Conservation (phyloP, 2,797 vertebrate species). For the Philypnodon macrostomus region DNA sequence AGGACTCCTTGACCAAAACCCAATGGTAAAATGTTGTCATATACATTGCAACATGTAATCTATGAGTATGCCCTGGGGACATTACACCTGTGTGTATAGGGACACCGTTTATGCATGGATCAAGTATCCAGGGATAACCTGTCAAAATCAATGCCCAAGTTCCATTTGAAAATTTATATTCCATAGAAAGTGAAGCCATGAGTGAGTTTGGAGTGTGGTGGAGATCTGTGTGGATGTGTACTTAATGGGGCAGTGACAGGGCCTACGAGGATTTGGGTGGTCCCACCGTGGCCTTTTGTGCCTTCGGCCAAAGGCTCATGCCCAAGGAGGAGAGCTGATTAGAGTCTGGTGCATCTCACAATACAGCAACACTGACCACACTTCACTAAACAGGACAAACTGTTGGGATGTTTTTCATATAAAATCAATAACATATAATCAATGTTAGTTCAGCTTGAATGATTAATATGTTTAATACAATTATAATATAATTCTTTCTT, state of each 20-base stretch:
- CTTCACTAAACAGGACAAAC: neutral
- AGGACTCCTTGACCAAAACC: too few species aligned
- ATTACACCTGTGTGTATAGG: conserved; percentile 5
- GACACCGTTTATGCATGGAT: conserved; percentile 6
- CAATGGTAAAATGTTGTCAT: neutral
- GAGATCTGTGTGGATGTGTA: conserved; percentile 16
- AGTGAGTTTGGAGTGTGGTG: conserved; percentile 9
- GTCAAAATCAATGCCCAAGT: conserved; percentile 10
- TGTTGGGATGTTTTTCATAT: neutral
- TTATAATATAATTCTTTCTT: neutral
- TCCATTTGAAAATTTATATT: conserved; percentile 12
- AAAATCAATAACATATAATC: neutral
- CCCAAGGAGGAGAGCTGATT: conserved; percentile 78
- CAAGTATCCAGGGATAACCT: conserved; percentile 2
- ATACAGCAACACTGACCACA: conserved; percentile 37
- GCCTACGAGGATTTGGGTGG: conserved; percentile 61
- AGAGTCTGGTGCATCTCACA: conserved; percentile 52
- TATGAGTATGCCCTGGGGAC: conserved; percentile 2
- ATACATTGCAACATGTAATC: neutral
- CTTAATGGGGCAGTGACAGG: conserved; percentile 55
- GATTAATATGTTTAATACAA: too few species aligned
- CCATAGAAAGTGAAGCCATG: neutral
- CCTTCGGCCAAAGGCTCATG: conserved; percentile 71
- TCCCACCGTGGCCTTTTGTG: conserved; percentile 71
- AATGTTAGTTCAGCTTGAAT: neutral